Evolutionary conservation across 1,140 invertebrate species (phyloP).

Genomic region (Carcinoscorpius rotundicauda): DNA sequence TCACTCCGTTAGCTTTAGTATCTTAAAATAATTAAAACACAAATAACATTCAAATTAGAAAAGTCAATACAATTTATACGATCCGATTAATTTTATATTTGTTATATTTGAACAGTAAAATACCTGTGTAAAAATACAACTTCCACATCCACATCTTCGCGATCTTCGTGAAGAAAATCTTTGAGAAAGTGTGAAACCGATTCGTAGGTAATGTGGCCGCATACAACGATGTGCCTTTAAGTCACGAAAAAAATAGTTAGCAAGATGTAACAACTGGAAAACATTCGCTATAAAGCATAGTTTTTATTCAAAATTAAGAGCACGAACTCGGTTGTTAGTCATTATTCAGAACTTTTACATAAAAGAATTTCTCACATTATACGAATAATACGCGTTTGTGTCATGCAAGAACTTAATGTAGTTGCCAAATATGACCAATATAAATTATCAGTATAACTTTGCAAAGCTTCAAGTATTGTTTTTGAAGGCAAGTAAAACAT

Average conservation of each 20-base stretch:
- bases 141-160: slow-evolving; percentile 40
- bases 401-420: too few species aligned
- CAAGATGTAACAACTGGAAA: too few species aligned
- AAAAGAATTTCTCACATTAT: too few species aligned
- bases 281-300: too few species aligned
- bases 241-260: neutral
- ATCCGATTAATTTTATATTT: neutral
- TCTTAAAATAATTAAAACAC: neutral
- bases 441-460: too few species aligned
- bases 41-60: neutral
- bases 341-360: too few species aligned
- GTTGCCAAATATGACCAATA: too few species aligned
- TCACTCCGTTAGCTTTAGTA: neutral
- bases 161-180: slow-evolving; percentile 99
- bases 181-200: slow-evolving; percentile 99
- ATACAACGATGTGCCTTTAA: slow-evolving; percentile 95
- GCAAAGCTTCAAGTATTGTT: too few species aligned
- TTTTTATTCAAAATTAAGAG: too few species aligned
- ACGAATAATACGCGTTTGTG: too few species aligned
- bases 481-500: too few species aligned
- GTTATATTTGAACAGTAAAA: neutral
- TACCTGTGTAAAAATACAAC: slow-evolving; percentile 58
- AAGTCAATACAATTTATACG: neutral
- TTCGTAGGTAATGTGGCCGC: slow-evolving; percentile 99
- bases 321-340: too few species aligned